Evolutionary conservation across 2,888 invertebrate genomes (phyloP).

Genomic region (Choreutis nemorana): DNA sequence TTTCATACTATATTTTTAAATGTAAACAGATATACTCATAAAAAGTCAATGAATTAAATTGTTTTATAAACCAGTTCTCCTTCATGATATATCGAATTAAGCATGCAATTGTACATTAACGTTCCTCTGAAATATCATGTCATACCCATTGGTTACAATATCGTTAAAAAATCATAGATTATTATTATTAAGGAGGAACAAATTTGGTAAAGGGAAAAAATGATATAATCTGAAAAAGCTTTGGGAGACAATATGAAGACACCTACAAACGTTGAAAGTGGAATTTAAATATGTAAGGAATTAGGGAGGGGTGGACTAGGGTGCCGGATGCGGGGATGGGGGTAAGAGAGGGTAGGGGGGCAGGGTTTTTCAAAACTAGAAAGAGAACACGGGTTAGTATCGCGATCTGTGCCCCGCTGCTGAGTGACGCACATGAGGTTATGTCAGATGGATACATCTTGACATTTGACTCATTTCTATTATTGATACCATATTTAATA

Average conservation of each 20-base stretch:
- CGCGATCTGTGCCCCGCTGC: slow-evolving; percentile 44
- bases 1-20: too few relatives aligned
- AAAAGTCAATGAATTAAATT: too few relatives aligned
- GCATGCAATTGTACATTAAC: too few relatives aligned
- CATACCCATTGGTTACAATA: too few relatives aligned
- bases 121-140: too few relatives aligned
- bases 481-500: background rate
- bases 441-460: slow-evolving; percentile 25
- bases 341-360: slow-evolving; percentile 13
- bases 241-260: slow-evolving; percentile 60
- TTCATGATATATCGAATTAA: too few relatives aligned
- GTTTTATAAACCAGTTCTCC: too few relatives aligned
- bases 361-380: slow-evolving; percentile 62
- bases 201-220: too few relatives aligned
- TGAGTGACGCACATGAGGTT: slow-evolving; percentile 15
- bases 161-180: too few relatives aligned
- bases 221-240: slow-evolving; percentile 36
- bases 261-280: slow-evolving; percentile 49
- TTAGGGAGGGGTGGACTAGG: slow-evolving; percentile 38
- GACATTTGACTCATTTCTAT: slow-evolving; percentile 19
- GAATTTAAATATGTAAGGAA: slow-evolving; percentile 67
- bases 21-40: too few relatives aligned
- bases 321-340: slow-evolving; percentile 10
- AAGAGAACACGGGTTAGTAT: slow-evolving; percentile 65
- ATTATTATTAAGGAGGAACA: too few relatives aligned